Conservation (phyloP, 2,888 invertebrate genomes). For the Trachelus tabidus region DNA sequence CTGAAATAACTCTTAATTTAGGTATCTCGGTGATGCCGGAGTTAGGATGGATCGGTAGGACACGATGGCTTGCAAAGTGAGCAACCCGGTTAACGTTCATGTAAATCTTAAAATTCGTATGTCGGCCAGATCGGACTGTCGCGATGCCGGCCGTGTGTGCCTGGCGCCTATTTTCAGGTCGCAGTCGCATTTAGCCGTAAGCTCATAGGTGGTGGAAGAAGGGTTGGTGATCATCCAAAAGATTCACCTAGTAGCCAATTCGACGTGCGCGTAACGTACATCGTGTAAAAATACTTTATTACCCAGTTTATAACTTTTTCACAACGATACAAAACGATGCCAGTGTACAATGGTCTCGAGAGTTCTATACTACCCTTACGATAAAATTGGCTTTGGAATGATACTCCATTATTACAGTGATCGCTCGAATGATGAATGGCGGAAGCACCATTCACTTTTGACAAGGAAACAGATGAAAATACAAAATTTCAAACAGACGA, state of each 20-base stretch:
- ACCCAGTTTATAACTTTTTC: not conserved
- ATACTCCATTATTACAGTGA: not conserved
- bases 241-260: constrained; percentile 11
- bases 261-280: not conserved
- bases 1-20: not conserved
- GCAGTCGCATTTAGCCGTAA: constrained; percentile 19
- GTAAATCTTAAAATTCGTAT: constrained; percentile 8
- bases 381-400: not conserved
- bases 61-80: not conserved
- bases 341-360: not conserved
- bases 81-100: not conserved
- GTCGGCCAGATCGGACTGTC: constrained; percentile 12
- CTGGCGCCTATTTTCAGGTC: constrained; percentile 42
- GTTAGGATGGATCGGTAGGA: not conserved
- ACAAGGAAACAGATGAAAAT: not conserved
- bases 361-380: not conserved
- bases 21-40: not conserved
- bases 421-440: not conserved
- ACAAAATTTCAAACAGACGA: not conserved
- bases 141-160: constrained; percentile 26
- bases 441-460: not conserved
- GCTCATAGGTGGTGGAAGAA: constrained; percentile 1
- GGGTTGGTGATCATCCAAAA: constrained; percentile 31
- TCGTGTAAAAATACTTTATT: constrained; percentile 9
- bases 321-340: not conserved